phyloP scores from a whole-genome alignment of 2,888 invertebrate genomes.

The Papilio gigon region DNA sequence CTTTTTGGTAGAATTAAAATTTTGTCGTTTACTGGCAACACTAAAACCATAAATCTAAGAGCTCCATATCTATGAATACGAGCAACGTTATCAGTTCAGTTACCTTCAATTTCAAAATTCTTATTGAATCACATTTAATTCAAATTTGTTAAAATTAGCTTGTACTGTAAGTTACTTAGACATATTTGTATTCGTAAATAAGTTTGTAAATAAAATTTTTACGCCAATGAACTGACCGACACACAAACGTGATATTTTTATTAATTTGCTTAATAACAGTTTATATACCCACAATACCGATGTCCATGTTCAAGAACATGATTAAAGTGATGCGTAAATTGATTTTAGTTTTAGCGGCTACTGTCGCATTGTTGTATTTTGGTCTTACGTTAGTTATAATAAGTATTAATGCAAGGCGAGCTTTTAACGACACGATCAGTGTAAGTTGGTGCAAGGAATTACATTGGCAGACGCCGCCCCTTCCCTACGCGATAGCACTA shows the following conservation, averaged over 20 bases:
- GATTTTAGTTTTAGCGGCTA: slow-evolving; percentile 64
- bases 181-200: background rate
- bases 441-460: slow-evolving; percentile 81
- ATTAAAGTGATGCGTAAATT: slow-evolving; percentile 59
- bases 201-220: background rate
- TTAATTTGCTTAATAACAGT: background rate
- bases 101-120: background rate
- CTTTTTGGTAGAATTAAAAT: too few species aligned
- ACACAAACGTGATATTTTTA: too few species aligned
- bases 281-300: background rate
- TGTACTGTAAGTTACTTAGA: too few species aligned
- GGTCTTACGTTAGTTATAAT: slow-evolving; percentile 72
- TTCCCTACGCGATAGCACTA: slow-evolving; percentile 82
- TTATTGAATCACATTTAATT: background rate
- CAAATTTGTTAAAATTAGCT: background rate
- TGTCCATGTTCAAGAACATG: slow-evolving; percentile 18
- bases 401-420: slow-evolving; percentile 58
- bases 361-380: slow-evolving; percentile 70
- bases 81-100: background rate
- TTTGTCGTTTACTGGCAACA: background rate
- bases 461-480: slow-evolving; percentile 74
- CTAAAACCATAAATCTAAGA: background rate
- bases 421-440: slow-evolving; percentile 55
- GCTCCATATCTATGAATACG: background rate
- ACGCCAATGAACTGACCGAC: background rate